Base-by-base conservation (phyloP, 1,140 invertebrate species). In the Temnothorax nylanderi region DNA sequence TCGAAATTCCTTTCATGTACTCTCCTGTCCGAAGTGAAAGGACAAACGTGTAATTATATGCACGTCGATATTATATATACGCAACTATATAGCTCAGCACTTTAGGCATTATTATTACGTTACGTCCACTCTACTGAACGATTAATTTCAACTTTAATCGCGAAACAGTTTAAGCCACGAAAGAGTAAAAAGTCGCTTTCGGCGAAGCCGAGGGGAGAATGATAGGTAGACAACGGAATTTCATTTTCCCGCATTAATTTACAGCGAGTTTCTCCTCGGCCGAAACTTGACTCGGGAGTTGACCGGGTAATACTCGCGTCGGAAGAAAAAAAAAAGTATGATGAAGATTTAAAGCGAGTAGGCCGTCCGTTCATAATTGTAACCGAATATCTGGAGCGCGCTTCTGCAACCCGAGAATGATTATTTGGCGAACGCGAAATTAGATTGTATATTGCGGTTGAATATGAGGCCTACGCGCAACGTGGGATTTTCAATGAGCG, bases 241-340 rank as follows among this genome's bases (percentile, higher is more conserved):
- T 82, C 11, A 60, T 74, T 82, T 82, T 60, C 37, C 41, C 3
- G 11, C 64, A 44, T 74, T 72, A 82, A 74, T 82, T 74, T 74
- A 58, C 21, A 47, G 11, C n/a, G 37, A 47, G 41, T n/a, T 74
- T 74, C 54, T 34, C 51, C 18, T 16, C 80, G 32, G 7, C 7
- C n/a, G 7, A 44, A 82, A 41, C 47, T 82, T 82, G 49, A 82
- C 37, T 34, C 49, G 13, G 6, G 21, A 81, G 34, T 71, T 69
- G n/a, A 80, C 26, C n/a, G 49, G 16, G 21, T 21, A 37, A 37
- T 54, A 18, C 8, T 7, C 21, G 51, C 44, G 34, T 21, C 10
- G n/a, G 47, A 13, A 47, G 4, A 16, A 60, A 60, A 13, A 60
- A 32, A 10, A 21, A 56, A n/a, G 11, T 0, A n/a, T 3, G n/a